A percentile compares a stretch with the other conserved stretches of the same genome.
These are phyloP conservation scores for Tylochromis polylepis DNA, from an alignment of 2,113 vertebrate genomes.

Conservation along the genomic window DNA sequence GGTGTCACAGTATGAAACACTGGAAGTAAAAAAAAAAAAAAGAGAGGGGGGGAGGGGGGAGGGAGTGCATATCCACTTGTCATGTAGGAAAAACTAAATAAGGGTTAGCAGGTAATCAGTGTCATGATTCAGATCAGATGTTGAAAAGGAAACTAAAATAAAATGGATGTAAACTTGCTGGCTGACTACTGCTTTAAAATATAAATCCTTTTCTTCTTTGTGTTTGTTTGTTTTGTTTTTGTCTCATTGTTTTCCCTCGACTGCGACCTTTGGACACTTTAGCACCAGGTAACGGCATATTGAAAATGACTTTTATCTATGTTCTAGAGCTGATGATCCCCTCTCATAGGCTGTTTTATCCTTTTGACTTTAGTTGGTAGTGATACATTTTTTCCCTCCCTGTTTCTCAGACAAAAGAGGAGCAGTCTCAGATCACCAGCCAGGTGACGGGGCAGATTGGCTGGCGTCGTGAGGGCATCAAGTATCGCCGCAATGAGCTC, in stretches of 20 bases:
- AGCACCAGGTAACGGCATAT: conserved; percentile 71
- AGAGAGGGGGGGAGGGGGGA: too few species aligned
- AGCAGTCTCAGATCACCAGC: conserved; percentile 99
- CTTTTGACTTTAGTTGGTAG: neutral
- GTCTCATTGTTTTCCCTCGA: neutral
- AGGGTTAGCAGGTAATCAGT: neutral
- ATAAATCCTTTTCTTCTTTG: neutral
- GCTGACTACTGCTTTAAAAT: neutral
- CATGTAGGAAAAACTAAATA: neutral
- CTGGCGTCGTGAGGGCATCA: conserved; percentile 98
- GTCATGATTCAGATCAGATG: neutral
- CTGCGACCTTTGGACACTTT: conserved; percentile 2
- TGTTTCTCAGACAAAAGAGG: conserved; percentile 90
- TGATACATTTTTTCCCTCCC: conserved; percentile 28
- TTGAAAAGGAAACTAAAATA: neutral
- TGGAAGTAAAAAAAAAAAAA: neutral
- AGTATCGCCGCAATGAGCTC: conserved; percentile 97
- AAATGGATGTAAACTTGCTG: neutral
- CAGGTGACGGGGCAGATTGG: conserved; percentile 99
- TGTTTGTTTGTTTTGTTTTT: neutral
- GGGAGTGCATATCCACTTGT: neutral
- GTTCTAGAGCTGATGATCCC: neutral
- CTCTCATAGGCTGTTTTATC: neutral
- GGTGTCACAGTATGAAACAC: neutral
- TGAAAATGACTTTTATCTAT: neutral